A percentile compares a stretch with the other conserved stretches of the same genome.
phyloP scores from a whole-genome alignment of 2,797 vertebrate genomes.

The Hozukius guyotensis region DNA sequence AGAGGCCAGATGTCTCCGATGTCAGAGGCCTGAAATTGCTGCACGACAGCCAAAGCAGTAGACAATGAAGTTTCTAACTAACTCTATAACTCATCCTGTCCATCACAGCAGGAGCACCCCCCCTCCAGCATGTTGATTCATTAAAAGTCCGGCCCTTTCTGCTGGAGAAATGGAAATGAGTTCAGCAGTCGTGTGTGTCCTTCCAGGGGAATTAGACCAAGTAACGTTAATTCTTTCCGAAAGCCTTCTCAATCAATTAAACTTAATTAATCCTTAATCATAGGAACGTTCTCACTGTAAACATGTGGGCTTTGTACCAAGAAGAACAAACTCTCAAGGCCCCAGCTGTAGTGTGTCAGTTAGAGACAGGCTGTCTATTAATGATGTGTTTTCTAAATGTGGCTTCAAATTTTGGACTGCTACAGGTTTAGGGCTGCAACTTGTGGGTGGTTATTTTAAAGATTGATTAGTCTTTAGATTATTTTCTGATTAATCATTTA shows the following conservation, averaged over 20 bases:
- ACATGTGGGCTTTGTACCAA: slow-evolving; percentile 29
- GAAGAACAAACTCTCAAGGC: slow-evolving; percentile 5
- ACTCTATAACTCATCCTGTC: slow-evolving; percentile 22
- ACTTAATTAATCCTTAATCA: slow-evolving; percentile 50
- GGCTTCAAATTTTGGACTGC: not conserved
- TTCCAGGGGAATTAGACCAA: slow-evolving; percentile 25
- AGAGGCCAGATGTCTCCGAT: not conserved
- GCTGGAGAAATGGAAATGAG: not conserved
- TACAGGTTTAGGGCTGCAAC: not conserved
- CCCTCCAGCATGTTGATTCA: not conserved
- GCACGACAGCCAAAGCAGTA: not conserved
- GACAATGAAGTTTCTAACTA: slow-evolving; percentile 6
- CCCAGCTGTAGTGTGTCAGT: not conserved
- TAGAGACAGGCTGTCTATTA: not conserved
- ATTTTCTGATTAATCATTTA: not conserved
- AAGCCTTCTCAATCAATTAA: slow-evolving; percentile 53
- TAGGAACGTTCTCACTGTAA: slow-evolving; percentile 30
- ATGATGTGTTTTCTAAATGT: not conserved
- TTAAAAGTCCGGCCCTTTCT: not conserved
- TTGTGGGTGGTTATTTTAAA: not conserved
- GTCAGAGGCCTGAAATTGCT: not conserved
- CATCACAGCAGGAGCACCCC: slow-evolving; percentile 18
- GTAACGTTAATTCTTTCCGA: slow-evolving; percentile 42
- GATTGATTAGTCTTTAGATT: not conserved
- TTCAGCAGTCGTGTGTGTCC: slow-evolving; percentile 4